Evolutionary conservation across 2,888 invertebrate species (phyloP).

Genomic region (Amphimallon solstitiale): DNA sequence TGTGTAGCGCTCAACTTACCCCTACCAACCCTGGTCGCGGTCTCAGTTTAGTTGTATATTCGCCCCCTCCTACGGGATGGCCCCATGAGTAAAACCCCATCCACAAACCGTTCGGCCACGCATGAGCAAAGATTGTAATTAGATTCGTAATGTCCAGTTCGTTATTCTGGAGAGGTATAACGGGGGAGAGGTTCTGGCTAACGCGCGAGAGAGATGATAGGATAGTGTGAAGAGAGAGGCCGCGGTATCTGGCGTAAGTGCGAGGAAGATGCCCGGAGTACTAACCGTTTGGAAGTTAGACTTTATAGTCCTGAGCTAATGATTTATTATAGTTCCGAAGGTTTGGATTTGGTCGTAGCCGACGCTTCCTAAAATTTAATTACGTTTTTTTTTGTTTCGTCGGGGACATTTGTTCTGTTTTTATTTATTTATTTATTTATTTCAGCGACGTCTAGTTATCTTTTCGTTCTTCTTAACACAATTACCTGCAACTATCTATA

Average conservation of each 20-base stretch:
- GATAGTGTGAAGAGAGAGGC: slow-evolving; percentile 25
- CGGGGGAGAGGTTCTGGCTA: slow-evolving; percentile 44
- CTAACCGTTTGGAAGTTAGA: slow-evolving; percentile 41
- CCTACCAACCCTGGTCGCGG: slow-evolving; percentile 60
- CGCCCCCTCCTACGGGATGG: slow-evolving; percentile 48
- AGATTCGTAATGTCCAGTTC: slow-evolving; percentile 67
- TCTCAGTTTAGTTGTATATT: slow-evolving; percentile 50
- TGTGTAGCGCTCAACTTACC: slow-evolving; percentile 52
- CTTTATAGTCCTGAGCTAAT: slow-evolving; percentile 31
- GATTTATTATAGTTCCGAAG: slow-evolving; percentile 32
- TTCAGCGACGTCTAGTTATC: too few relatives aligned
- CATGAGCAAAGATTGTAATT: slow-evolving; percentile 67
- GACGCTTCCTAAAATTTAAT: slow-evolving; percentile 22
- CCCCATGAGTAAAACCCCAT: slow-evolving; percentile 57
- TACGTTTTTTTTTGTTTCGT: slow-evolving; percentile 2
- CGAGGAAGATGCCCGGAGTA: slow-evolving; percentile 63
- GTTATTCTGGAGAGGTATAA: slow-evolving; percentile 56
- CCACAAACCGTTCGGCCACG: slow-evolving; percentile 59
- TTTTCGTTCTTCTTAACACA: too few relatives aligned
- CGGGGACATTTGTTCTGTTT: not conserved
- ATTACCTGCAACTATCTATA: too few relatives aligned
- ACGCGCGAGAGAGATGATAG: slow-evolving; percentile 3
- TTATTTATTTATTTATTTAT: not conserved
- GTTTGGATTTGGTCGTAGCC: slow-evolving; percentile 24
- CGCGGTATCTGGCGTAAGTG: slow-evolving; percentile 49